These are phyloP conservation scores for Stenopsyche tienmushanensis DNA, from an alignment of 1,140 invertebrate species.

Conservation along the genomic window DNA sequence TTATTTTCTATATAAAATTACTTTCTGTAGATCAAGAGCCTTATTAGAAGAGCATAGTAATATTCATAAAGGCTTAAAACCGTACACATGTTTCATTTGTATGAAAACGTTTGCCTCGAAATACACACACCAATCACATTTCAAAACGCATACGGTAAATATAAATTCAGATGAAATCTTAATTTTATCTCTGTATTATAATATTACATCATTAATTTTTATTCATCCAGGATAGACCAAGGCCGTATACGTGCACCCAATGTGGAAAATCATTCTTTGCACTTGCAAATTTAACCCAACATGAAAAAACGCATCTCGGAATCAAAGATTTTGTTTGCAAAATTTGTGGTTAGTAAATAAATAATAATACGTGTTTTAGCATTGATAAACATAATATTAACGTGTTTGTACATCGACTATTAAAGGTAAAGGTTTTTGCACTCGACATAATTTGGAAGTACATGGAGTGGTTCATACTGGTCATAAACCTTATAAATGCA, in stretches of 20 bases:
- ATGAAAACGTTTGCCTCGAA: constrained; percentile 75
- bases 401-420: too few species aligned
- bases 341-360: constrained; percentile 61
- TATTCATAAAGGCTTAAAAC: constrained; percentile 66
- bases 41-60: constrained; percentile 71
- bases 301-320: constrained; percentile 69
- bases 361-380: not conserved
- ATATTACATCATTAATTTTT: too few species aligned
- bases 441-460: constrained; percentile 73
- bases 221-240: constrained; percentile 57
- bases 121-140: constrained; percentile 73
- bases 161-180: too few species aligned
- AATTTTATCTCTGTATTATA: too few species aligned
- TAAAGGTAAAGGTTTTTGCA: constrained; percentile 74
- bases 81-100: constrained; percentile 67
- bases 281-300: constrained; percentile 71
- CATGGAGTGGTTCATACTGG: constrained; percentile 73
- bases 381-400: too few species aligned
- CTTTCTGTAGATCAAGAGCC: constrained; percentile 59
- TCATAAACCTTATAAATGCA: constrained; percentile 69
- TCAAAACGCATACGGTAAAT: constrained; percentile 68
- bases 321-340: constrained; percentile 72
- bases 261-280: constrained; percentile 76
- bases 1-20: constrained; percentile 4
- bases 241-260: constrained; percentile 66